Conservation (phyloP, 2,888 invertebrate genomes). For the Tachina grossa region DNA sequence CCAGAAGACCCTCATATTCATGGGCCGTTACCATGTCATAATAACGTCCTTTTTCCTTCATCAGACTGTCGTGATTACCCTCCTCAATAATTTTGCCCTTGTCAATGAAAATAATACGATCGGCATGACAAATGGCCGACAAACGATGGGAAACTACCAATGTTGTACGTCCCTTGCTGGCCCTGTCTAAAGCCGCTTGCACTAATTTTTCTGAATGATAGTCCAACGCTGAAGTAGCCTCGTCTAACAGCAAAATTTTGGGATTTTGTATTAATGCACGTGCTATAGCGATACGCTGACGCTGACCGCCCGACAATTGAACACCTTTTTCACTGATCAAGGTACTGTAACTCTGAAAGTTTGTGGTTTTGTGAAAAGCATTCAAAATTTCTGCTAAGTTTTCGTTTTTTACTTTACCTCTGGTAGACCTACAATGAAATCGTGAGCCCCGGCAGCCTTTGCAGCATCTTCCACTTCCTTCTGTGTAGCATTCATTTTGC, state of each 20-base stretch:
- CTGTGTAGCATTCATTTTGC: slow-evolving; percentile 87
- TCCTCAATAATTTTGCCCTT: slow-evolving; percentile 88
- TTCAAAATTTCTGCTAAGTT: slow-evolving; percentile 73
- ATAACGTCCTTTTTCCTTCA: slow-evolving; percentile 86
- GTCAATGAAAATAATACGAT: slow-evolving; percentile 88
- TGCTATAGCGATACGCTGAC: slow-evolving; percentile 93
- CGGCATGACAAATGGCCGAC: slow-evolving; percentile 88
- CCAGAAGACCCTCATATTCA: slow-evolving; percentile 69
- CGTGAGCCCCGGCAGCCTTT: slow-evolving; percentile 89
- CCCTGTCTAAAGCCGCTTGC: slow-evolving; percentile 91
- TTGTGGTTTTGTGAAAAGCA: background rate
- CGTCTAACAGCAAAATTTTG: slow-evolving; percentile 89
- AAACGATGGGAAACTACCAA: slow-evolving; percentile 90
- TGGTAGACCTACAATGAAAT: slow-evolving; percentile 89
- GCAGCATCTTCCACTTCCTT: slow-evolving; percentile 89
- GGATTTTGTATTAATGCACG: slow-evolving; percentile 91
- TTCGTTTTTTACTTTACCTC: slow-evolving; percentile 83
- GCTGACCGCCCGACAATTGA: slow-evolving; percentile 92
- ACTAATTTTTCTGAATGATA: slow-evolving; percentile 91
- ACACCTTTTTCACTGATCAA: slow-evolving; percentile 91
- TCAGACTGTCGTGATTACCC: slow-evolving; percentile 89
- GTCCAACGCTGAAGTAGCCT: slow-evolving; percentile 93
- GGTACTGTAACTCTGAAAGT: slow-evolving; percentile 88
- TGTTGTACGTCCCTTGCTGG: slow-evolving; percentile 89
- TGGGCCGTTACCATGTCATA: slow-evolving; percentile 85